Base-by-base conservation (phyloP, 2,797 vertebrate genomes). In the Sternotherus odoratus region DNA sequence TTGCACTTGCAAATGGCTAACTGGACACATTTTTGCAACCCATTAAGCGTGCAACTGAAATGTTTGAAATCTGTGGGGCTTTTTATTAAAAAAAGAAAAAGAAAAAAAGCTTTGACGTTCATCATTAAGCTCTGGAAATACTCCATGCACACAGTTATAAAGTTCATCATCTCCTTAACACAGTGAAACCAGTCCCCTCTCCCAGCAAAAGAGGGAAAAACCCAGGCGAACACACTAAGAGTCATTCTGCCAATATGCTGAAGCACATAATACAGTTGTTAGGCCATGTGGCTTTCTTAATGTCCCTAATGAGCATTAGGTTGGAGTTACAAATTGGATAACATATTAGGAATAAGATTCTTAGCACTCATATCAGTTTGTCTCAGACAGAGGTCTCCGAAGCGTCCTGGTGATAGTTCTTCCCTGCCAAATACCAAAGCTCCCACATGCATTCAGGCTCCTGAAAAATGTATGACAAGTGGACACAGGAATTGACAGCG, bases 261-360 rank as follows among this genome's bases (percentile, higher is more conserved):
- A 88, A 46, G 66, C 92, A 60, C 43, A 8, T 79, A 84, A 53
- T 92, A 89, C 83, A 86, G 94, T 95, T 94, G 83, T 63, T 87
- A 33, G 83, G 69, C 95, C 96, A 97, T 96, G 96, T 97, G 97
- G 95, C 94, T 96, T 93, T 97, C 92, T 93, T 96, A 96, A 95
- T 15, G 0, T 94, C 93, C 83, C 90, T 97, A 91, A 94, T 94
- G 96, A 97, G 88, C 95, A 87, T 81, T 86, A 95, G 93, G 87
- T 53, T 92, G 94, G 88, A 48, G 83, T 94, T 86, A 80, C 50
- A 43, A 96, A 94, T 30, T 93, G 88, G 85, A 13, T 24, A 69
- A 23, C 17, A 6, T 49, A 91, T 89, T 89, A 94, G 91, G 80
- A 74, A 95, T 57, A 92, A 89, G 90, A 95, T 89, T 83, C 95